These are phyloP conservation scores for Brachyopa scutellaris DNA, from an alignment of 2,888 invertebrate genomes.

Conservation along the genomic window DNA sequence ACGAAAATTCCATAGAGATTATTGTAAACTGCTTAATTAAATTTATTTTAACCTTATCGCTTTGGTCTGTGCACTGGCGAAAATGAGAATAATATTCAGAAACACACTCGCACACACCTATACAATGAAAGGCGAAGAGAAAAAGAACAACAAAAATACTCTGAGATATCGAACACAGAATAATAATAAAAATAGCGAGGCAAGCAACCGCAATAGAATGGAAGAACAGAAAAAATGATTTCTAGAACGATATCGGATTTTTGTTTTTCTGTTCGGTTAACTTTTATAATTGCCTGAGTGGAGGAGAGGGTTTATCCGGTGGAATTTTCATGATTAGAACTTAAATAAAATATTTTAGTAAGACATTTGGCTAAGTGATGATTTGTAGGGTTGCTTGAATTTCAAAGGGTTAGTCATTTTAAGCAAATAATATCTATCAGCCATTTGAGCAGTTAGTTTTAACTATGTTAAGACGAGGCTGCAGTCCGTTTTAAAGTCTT, in stretches of 20 bases:
- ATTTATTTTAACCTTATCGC: constrained; percentile 39
- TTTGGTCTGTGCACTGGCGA: not conserved
- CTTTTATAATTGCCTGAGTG: not conserved
- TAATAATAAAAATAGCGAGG: not conserved
- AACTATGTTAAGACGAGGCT: no score
- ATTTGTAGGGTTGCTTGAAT: no score
- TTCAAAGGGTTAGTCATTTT: no score
- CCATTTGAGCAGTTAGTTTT: no score
- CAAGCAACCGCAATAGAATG: not conserved
- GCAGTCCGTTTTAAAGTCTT: no score
- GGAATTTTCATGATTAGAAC: constrained; percentile 33
- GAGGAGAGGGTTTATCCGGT: not conserved
- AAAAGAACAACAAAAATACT: not conserved
- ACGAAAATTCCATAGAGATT: constrained; percentile 12
- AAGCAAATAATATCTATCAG: no score
- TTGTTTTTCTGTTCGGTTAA: no score
- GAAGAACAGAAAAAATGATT: constrained; percentile 6
- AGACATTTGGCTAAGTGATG: no score
- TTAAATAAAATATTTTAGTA: no score
- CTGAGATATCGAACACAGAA: not conserved
- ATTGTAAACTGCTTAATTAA: constrained; percentile 33
- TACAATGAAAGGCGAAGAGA: not conserved
- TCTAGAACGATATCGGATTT: constrained; percentile 19
- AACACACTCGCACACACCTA: not conserved
- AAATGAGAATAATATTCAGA: constrained; percentile 9